Percentiles rank a stretch among this genome's conserved stretches.
Evolutionary conservation across 2,888 invertebrate genomes (phyloP).

Genomic region (Phytoseiulus persimilis): DNA sequence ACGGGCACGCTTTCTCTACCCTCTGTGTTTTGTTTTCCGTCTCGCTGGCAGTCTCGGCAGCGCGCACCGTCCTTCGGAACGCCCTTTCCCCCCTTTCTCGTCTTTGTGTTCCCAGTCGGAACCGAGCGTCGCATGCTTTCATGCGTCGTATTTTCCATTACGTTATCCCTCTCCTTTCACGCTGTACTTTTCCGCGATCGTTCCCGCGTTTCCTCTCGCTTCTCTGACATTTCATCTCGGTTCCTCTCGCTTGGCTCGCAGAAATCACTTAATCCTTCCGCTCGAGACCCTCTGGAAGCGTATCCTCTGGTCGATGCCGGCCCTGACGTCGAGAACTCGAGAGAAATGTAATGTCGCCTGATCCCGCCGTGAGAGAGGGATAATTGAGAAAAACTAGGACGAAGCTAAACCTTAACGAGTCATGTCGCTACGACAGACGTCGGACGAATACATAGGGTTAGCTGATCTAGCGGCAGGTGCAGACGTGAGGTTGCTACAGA

Average conservation of each 20-base stretch:
- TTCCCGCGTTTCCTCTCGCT: background rate
- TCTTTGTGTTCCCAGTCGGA: background rate
- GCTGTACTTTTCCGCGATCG: background rate
- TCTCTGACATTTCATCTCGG: background rate
- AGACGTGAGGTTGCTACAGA: too few relatives aligned
- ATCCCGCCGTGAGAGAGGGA: too few relatives aligned
- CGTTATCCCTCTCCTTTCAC: background rate
- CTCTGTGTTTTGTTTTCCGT: background rate
- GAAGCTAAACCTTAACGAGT: too few relatives aligned
- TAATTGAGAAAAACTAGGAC: too few relatives aligned
- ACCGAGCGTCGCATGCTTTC: background rate
- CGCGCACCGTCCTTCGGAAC: background rate
- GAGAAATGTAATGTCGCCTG: too few relatives aligned
- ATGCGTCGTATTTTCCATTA: background rate
- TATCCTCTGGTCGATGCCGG: too few relatives aligned
- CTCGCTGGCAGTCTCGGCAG: background rate
- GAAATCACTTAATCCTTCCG: too few relatives aligned
- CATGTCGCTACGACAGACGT: too few relatives aligned
- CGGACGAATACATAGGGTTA: too few relatives aligned
- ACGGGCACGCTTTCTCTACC: background rate
- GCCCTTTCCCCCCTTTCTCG: background rate
- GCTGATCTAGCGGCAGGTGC: too few relatives aligned
- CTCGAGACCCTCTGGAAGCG: too few relatives aligned
- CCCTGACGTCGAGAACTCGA: too few relatives aligned
- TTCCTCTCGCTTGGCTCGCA: background rate